Percentiles rank a stretch among this genome's conserved stretches.
phyloP scores from a whole-genome alignment of 2,113 vertebrate genomes.

The Entosphenus tridentatus region DNA sequence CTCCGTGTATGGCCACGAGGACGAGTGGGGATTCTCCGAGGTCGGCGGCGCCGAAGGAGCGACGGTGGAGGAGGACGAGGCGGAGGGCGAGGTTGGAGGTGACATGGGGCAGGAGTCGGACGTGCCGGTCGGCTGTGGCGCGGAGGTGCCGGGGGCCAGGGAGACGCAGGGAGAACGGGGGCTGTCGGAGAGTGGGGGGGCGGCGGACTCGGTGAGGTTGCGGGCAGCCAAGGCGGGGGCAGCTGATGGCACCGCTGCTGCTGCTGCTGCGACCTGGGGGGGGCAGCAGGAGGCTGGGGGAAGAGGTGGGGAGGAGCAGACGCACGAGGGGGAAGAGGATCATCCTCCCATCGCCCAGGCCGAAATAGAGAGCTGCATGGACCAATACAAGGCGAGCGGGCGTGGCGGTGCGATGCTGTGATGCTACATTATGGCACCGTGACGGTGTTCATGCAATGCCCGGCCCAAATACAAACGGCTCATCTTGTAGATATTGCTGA shows the following conservation, averaged over 20 bases:
- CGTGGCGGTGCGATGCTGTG: neutral
- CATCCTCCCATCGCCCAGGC: constrained; percentile 71
- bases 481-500: too few relatives aligned
- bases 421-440: too few relatives aligned
- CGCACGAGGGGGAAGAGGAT: constrained; percentile 57
- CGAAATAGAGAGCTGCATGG: constrained; percentile 91
- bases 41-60: constrained; percentile 31
- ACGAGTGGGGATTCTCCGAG: constrained; percentile 16
- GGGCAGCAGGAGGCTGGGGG: constrained; percentile 19
- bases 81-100: constrained; percentile 19
- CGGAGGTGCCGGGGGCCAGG: constrained; percentile 77
- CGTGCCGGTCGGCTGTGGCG: constrained; percentile 74
- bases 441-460: too few relatives aligned
- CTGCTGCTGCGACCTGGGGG: constrained; percentile 10
- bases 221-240: constrained; percentile 9
- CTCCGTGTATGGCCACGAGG: constrained; percentile 52
- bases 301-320: constrained; percentile 25
- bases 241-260: neutral
- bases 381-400: constrained; percentile 48
- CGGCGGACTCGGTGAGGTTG: constrained; percentile 37
- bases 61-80: constrained; percentile 14
- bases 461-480: too few relatives aligned
- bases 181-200: constrained; percentile 65
- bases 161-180: constrained; percentile 26
- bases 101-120: constrained; percentile 30